Percentiles rank a stretch among this genome's conserved stretches.
phyloP scores from a whole-genome alignment of 2,888 invertebrate species.

The Latheticus oryzae region DNA sequence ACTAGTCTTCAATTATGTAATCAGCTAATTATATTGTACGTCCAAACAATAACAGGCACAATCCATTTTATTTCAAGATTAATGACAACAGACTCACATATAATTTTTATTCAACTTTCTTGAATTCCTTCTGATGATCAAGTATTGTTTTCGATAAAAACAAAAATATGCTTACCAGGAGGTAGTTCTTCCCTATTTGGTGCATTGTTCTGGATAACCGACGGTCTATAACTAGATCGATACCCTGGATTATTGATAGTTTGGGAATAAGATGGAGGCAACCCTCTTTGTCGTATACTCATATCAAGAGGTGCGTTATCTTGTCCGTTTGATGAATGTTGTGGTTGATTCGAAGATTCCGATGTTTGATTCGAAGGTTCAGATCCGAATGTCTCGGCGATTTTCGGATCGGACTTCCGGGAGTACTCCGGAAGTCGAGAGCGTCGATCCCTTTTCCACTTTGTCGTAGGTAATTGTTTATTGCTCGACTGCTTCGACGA shows the following conservation, averaged over 20 bases:
- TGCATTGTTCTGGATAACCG: conserved; percentile 71
- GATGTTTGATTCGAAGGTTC: conserved; percentile 42
- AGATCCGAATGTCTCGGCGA: conserved; percentile 58
- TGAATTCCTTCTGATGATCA: no score
- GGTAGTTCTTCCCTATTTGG: conserved; percentile 61
- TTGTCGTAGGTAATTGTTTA: conserved; percentile 74
- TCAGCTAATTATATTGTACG: no score
- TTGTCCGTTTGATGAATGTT: conserved; percentile 33
- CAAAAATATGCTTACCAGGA: conserved; percentile 56
- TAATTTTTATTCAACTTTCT: no score
- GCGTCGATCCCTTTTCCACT: conserved; percentile 79
- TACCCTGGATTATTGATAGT: conserved; percentile 64
- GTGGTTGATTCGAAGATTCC: conserved; percentile 39
- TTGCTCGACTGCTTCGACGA: conserved; percentile 57
- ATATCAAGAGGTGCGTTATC: conserved; percentile 73
- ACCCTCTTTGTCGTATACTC: conserved; percentile 70
- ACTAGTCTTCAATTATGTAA: no score
- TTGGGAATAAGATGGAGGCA: conserved; percentile 73
- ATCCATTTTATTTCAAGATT: no score
- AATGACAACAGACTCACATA: no score
- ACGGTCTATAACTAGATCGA: conserved; percentile 67
- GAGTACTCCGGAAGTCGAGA: conserved; percentile 65
- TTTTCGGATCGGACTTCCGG: conserved; percentile 63
- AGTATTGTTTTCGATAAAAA: background rate
- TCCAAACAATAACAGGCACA: no score